Evolutionary conservation across 1,140 invertebrate genomes (phyloP).

Genomic region (Nasonia longicornis): DNA sequence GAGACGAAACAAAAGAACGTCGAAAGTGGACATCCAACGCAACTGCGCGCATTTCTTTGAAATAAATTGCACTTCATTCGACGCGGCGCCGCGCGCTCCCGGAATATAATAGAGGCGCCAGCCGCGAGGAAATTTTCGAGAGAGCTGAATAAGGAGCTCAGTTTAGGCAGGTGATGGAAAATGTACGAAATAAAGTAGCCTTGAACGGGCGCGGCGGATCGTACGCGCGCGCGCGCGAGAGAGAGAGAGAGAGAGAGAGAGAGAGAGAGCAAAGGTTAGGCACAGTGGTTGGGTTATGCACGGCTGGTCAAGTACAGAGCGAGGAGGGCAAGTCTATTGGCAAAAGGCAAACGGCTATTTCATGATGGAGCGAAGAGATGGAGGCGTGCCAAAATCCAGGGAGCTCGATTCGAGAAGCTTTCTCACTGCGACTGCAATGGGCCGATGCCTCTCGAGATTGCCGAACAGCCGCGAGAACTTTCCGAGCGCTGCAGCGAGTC

Average conservation of each 20-base stretch:
- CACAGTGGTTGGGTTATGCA: neutral
- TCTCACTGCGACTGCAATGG: slow-evolving; percentile 7
- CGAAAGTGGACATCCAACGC: neutral
- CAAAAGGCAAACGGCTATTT: slow-evolving; percentile 24
- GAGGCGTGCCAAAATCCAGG: slow-evolving; percentile 19
- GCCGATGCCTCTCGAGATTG: slow-evolving; percentile 31
- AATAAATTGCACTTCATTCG: neutral
- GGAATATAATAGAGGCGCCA: neutral
- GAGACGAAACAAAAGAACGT: neutral
- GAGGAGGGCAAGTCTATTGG: neutral
- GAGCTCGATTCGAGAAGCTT: slow-evolving; percentile 29
- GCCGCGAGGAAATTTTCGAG: neutral
- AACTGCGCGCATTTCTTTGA: neutral
- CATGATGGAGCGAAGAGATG: neutral
- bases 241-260: too few relatives aligned
- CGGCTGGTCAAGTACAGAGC: neutral
- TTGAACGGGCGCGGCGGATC: neutral
- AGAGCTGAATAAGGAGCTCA: neutral
- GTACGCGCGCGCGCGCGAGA: too few relatives aligned
- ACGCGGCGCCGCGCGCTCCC: too few relatives aligned
- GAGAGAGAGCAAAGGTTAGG: neutral
- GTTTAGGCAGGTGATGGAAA: neutral
- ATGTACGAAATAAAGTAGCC: slow-evolving; percentile 10
- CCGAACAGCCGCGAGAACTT: slow-evolving; percentile 41
- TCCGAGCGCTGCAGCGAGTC: slow-evolving; percentile 7